phyloP scores from a whole-genome alignment of 1,140 invertebrate genomes.

The Fragariocoptes setiger region DNA sequence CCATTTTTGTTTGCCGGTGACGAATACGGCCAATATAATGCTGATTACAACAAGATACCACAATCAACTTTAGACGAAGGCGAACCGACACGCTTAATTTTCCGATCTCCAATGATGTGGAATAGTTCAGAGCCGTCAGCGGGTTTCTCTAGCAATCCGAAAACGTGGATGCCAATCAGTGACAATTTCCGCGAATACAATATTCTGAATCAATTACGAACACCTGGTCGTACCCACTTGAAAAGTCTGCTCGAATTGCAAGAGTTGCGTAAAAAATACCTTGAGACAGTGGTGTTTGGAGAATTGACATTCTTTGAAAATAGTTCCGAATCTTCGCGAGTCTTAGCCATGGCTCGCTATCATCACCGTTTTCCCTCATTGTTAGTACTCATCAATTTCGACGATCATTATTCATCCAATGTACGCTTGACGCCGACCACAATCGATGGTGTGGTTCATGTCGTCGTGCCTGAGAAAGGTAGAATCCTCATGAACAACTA shows the following conservation, averaged over 20 bases:
- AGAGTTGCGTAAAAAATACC: neutral
- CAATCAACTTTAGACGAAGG: neutral
- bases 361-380: no score
- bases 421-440: no score
- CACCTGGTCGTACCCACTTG: neutral
- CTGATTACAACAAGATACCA: neutral
- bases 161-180: neutral
- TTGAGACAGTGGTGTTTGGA: neutral
- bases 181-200: neutral
- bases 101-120: neutral
- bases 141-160: neutral
- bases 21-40: neutral
- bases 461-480: no score
- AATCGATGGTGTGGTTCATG: no score
- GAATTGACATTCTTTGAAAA: neutral
- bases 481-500: no score
- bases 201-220: neutral
- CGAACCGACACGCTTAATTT: neutral
- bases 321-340: neutral
- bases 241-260: neutral
- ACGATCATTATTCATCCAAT: no score
- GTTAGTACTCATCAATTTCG: no score
- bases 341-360: neutral
- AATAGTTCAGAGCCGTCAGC: neutral
- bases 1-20: neutral